Conservation (phyloP, 2,888 invertebrate genomes). For the Fragum fragum region DNA sequence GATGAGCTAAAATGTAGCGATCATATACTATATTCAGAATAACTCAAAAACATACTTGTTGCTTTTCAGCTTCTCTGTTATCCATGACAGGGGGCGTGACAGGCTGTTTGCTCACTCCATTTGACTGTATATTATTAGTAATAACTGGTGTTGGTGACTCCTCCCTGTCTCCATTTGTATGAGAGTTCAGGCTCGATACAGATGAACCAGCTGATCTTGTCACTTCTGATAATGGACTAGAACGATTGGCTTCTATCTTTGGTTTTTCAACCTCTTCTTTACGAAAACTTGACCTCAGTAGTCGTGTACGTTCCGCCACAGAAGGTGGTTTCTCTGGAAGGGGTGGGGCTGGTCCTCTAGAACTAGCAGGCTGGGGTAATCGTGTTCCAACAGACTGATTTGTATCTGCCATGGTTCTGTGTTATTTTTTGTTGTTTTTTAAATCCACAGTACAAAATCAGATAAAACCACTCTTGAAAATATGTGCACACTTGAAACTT, state of each 20-base stretch:
- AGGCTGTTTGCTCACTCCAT: conserved; percentile 27
- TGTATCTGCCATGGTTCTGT: conserved; percentile 44
- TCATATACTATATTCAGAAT: no score
- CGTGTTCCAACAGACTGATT: conserved; percentile 23
- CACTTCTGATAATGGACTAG: conserved; percentile 71
- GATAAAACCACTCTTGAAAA: conserved; percentile 13
- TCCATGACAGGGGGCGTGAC: conserved; percentile 42
- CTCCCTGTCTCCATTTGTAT: conserved; percentile 71
- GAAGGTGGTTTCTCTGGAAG: conserved; percentile 82
- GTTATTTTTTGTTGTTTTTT: neutral
- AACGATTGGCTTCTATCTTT: conserved; percentile 57
- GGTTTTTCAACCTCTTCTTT: conserved; percentile 78
- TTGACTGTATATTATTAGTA: conserved; percentile 39
- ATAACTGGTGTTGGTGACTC: conserved; percentile 61
- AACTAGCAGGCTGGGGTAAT: conserved; percentile 43
- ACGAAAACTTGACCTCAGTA: conserved; percentile 80
- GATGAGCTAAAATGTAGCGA: no score
- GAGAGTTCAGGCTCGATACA: conserved; percentile 62
- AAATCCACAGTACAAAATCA: conserved; percentile 18
- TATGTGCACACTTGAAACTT: conserved; percentile 22
- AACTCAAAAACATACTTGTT: conserved; percentile 9
- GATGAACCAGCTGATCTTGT: conserved; percentile 67
- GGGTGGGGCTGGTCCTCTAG: conserved; percentile 79
- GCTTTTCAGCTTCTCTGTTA: conserved; percentile 56
- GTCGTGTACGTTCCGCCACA: conserved; percentile 80